Percentiles rank a stretch among this genome's conserved stretches.
phyloP scores from a whole-genome alignment of 2,888 invertebrate genomes.

The Tromatobia lineatoria region DNA sequence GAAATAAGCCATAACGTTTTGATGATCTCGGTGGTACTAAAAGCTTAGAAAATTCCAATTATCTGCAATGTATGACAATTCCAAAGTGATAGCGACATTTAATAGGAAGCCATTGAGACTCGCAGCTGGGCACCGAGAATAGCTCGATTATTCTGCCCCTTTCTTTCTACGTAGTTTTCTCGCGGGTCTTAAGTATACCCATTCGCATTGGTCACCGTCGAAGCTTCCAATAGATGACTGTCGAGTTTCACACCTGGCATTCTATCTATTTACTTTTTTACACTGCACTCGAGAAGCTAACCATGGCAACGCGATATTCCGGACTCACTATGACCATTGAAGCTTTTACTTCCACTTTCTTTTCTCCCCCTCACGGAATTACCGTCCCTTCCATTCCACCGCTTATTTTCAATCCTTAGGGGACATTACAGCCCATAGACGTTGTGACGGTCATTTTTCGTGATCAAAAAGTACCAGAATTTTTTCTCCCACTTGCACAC shows the following conservation, averaged over 20 bases:
- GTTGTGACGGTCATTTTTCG: slow-evolving; percentile 12
- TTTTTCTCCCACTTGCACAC: neutral
- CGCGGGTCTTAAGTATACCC: neutral
- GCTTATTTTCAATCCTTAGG: neutral
- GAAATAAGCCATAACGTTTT: neutral
- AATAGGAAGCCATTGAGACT: neutral
- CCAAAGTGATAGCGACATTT: neutral
- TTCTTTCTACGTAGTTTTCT: neutral
- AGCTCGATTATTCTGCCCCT: neutral
- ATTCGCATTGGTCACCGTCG: neutral
- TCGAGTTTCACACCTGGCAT: slow-evolving; percentile 15
- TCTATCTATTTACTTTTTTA: slow-evolving; percentile 17
- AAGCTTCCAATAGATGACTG: neutral
- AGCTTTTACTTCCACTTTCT: neutral
- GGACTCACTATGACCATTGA: neutral
- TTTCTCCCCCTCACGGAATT: neutral
- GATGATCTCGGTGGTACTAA: neutral
- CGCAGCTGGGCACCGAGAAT: slow-evolving; percentile 1
- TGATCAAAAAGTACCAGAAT: slow-evolving; percentile 27
- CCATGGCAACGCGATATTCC: neutral
- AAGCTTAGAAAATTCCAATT: neutral
- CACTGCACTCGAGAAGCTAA: neutral
- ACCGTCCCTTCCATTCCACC: slow-evolving; percentile 11
- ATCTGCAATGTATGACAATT: slow-evolving; percentile 8
- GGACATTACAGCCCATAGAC: neutral